Evolutionary conservation across 1,140 invertebrate species (phyloP), one percentile per base, ranked within the genome.

Genomic region (Notospermus geniculatus): DNA sequence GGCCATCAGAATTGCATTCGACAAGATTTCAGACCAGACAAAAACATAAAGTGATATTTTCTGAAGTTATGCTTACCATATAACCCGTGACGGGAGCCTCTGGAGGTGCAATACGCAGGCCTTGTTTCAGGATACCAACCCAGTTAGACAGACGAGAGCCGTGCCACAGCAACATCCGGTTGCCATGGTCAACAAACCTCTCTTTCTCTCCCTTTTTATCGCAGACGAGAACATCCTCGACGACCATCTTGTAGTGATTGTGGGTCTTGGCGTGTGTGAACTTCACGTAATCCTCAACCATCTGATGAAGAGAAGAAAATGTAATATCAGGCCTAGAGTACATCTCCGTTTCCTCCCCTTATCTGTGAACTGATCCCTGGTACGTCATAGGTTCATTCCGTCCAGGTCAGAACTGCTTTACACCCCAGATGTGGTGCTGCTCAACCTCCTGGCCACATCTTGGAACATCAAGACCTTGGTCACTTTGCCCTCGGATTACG

Each of bases 71-170:
- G 61, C 74, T 59, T 67, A 78, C 78, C 78, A 81, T 81, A 59
- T 81, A 80, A 27, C 79, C 78, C n/a, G 80, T 82, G 17, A 77
- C 75, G 22, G 80, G 80, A 9, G 80, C 80, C 58, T 82, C 79
- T 19, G 80, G 80, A 28, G 79, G 80, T 36, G 80, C 80, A 45
- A 82, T 80, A 23, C 75, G 56, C 53, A 82, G 58, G 1, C 80
- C 80, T 59, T 77, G 70, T 62, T 73, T 74, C 7, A 80, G 58
- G 28, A 80, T 80, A n/a, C 78, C 78, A 17, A 75, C 75, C 74
- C 73, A 79, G 65, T 81, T 81, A 19, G 76, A 79, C 29, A 80
- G 59, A 7, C 78, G 69, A 17, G 79, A 79, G 2, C 78, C 79
- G 70, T 81, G 79, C 78, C 78, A 81, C 27, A 81, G 63, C 59